Conservation (phyloP, 2,797 vertebrate genomes). For the Sebastes reedi region DNA sequence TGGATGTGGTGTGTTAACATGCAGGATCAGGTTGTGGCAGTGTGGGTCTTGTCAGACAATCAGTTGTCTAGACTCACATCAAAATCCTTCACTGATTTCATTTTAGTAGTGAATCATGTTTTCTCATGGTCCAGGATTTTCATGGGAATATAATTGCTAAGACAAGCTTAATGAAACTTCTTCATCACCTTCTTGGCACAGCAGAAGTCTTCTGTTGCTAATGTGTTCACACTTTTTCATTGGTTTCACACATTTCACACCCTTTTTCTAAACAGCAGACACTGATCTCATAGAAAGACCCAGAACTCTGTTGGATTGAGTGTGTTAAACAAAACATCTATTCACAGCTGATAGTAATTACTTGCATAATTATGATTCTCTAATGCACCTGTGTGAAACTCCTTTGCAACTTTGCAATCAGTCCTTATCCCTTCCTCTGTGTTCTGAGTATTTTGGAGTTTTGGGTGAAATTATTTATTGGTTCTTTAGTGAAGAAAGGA, state of each 20-base stretch:
- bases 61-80: not conserved
- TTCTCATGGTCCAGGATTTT: not conserved
- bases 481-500: not conserved
- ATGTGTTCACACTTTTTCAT: not conserved
- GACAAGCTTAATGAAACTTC: not conserved
- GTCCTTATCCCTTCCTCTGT: not conserved
- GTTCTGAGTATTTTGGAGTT: not conserved
- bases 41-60: not conserved
- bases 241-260: not conserved
- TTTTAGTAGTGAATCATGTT: not conserved
- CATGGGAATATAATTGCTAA: not conserved
- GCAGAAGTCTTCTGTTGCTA: not conserved
- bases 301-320: not conserved
- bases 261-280: not conserved
- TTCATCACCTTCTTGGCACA: not conserved
- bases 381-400: not conserved
- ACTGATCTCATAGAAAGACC: not conserved
- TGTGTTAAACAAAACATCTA: not conserved
- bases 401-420: not conserved
- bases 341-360: not conserved
- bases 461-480: not conserved
- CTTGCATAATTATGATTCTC: not conserved
- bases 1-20: not conserved
- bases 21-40: not conserved
- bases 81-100: not conserved